Evolutionary conservation across 1,140 invertebrate genomes (phyloP).

Genomic region (Monomorium pharaonis): DNA sequence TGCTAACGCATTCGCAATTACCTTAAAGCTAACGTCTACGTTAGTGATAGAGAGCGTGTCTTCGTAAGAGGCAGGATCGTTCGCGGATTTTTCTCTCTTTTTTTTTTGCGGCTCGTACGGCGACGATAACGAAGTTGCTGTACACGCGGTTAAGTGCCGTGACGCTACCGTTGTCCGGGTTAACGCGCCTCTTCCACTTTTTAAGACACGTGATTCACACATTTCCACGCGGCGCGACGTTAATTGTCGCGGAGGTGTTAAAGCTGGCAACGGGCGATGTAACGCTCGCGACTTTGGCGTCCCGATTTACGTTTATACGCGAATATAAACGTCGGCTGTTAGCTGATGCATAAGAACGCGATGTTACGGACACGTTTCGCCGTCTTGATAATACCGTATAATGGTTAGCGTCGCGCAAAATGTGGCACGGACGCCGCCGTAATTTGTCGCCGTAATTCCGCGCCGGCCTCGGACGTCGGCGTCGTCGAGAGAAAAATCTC

Average conservation of each 20-base stretch:
- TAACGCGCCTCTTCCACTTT: background rate
- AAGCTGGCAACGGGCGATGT: background rate
- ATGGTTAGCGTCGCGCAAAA: conserved; percentile 3
- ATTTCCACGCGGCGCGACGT: background rate
- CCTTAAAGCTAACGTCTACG: conserved; percentile 3
- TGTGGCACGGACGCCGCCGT: background rate
- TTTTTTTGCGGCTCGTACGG: background rate
- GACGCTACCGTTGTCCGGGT: background rate
- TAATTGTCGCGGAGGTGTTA: background rate
- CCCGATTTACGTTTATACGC: conserved; percentile 6
- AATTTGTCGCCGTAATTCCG: background rate
- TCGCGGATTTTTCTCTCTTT: no score
- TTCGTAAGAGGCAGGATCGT: background rate
- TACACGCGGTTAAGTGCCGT: background rate
- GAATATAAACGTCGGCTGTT: conserved; percentile 14
- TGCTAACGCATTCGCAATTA: background rate
- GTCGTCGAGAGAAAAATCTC: conserved; percentile 13
- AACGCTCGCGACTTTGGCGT: background rate
- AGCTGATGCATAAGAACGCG: background rate
- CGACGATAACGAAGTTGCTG: conserved; percentile 2
- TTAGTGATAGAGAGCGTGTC: background rate
- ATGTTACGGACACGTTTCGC: background rate
- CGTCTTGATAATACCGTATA: background rate
- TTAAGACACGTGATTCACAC: background rate
- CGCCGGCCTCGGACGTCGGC: background rate